A percentile compares a stretch with the other conserved stretches of the same genome.
These are phyloP conservation scores for Drosophila subquinaria DNA, from an alignment of 2,888 invertebrate species.

Conservation along the genomic window DNA sequence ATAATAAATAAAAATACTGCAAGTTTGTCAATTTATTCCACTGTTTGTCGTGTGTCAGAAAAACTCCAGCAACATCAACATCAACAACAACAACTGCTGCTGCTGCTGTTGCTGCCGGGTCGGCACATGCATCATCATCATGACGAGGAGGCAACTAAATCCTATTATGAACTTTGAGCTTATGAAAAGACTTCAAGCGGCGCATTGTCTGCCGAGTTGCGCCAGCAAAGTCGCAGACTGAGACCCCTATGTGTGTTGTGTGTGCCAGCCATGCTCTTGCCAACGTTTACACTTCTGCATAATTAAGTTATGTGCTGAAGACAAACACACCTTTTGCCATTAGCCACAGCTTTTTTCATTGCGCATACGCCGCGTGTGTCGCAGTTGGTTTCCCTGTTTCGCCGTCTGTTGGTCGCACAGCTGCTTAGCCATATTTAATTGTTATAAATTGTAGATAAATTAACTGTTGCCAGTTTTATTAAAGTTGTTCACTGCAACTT, in stretches of 20 bases:
- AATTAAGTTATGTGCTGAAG: conserved; percentile 75
- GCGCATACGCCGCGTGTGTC: conserved; percentile 63
- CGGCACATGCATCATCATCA: conserved; percentile 64
- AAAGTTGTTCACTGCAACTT: conserved; percentile 46
- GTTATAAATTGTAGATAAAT: conserved; percentile 66
- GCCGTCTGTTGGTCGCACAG: conserved; percentile 6
- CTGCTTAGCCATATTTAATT: conserved; percentile 62
- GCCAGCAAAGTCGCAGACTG: conserved; percentile 44
- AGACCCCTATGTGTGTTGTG: conserved; percentile 38
- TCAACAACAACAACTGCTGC: conserved; percentile 10
- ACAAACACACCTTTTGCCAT: conserved; percentile 52
- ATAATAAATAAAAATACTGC: no score
- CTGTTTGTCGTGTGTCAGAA: conserved; percentile 21
- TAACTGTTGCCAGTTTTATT: conserved; percentile 19
- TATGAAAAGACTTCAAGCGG: conserved; percentile 78
- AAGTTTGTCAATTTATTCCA: conserved; percentile 11
- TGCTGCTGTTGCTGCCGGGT: conserved; percentile 8
- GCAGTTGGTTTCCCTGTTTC: conserved; percentile 5
- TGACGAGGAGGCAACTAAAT: conserved; percentile 73
- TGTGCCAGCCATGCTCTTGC: conserved; percentile 40
- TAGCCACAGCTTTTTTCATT: conserved; percentile 54
- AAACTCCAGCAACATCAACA: conserved; percentile 12
- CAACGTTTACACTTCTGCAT: conserved; percentile 77
- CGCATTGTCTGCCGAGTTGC: conserved; percentile 58
- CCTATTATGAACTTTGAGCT: conserved; percentile 80